Base-by-base conservation (phyloP, 2,797 vertebrate genomes). In the Microcaecilia unicolor region DNA sequence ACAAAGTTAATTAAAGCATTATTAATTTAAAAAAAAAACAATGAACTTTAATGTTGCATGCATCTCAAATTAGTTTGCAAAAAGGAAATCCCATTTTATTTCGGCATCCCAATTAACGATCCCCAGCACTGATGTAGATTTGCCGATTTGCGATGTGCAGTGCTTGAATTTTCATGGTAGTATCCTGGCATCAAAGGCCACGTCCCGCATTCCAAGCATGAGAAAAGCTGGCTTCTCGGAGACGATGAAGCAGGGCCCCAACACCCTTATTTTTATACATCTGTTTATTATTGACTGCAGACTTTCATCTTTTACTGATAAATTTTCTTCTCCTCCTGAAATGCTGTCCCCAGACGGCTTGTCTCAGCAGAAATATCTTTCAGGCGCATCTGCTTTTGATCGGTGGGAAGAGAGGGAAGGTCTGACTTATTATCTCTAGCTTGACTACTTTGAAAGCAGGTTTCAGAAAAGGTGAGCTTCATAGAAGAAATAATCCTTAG, bases 221-320 rank as follows among this genome's bases (percentile, higher is more conserved):
- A 70, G 54, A 77, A 74, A 70, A 78, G 69, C 71, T 78, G 72
- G 72, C 70, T 76, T 76, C 55, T 41, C 54, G 46, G 55, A 52
- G 55, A 65, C 81, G 72, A 72, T 78, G 76, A 77, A 78, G 83
- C 76, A 76, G 64, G 62, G 44, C 62, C 67, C 57, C 74, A 70
- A 83, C 77, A 78, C 74, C 54, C 68, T 49, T 61, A 47, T 55
- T 74, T 74, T 69, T 56, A 72, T 85, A 92, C 90, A 93, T 89
- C 87, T 92, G 92, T 87, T 94, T 91, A 88, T 88, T 85, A 88
- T 92, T 91, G 85, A 89, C 76, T 48, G 47, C 84, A 75, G 80
- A 81, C 84, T 90, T 90, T 91, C 80, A 88, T 84, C 67, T 87
- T 75, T 80, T 78, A 54, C 69, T 80, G 81, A 84, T 81, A 78